These are phyloP conservation scores for Pyrgus malvae DNA, from an alignment of 2,888 invertebrate species.

Conservation along the genomic window DNA sequence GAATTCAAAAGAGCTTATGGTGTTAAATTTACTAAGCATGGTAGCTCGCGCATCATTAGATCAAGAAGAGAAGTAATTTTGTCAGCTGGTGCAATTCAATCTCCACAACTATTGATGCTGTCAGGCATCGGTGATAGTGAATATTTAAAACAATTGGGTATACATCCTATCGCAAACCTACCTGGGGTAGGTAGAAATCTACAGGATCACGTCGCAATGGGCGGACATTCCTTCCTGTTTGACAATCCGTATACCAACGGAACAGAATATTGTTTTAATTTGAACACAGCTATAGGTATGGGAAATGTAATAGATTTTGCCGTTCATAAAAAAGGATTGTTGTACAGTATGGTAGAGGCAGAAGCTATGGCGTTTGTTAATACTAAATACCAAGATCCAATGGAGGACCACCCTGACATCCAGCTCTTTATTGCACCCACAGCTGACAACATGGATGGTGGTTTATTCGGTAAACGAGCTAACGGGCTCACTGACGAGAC, in stretches of 20 bases:
- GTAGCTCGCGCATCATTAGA: slow-evolving; percentile 74
- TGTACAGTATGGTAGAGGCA: slow-evolving; percentile 89
- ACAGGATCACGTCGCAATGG: slow-evolving; percentile 91
- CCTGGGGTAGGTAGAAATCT: slow-evolving; percentile 91
- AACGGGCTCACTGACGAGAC: slow-evolving; percentile 85
- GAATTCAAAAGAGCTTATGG: slow-evolving; percentile 84
- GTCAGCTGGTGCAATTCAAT: slow-evolving; percentile 91
- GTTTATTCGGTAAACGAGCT: slow-evolving; percentile 86
- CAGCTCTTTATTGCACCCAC: slow-evolving; percentile 89
- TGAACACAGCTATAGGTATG: slow-evolving; percentile 84
- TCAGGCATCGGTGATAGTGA: slow-evolving; percentile 89
- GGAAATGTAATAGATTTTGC: slow-evolving; percentile 84
- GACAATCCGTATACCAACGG: slow-evolving; percentile 83
- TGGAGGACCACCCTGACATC: slow-evolving; percentile 89
- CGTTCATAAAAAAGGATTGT: slow-evolving; percentile 82
- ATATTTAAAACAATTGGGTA: slow-evolving; percentile 83
- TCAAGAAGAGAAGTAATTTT: slow-evolving; percentile 91
- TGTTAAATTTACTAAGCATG: slow-evolving; percentile 84
- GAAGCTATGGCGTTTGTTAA: slow-evolving; percentile 91
- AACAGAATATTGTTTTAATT: slow-evolving; percentile 84
- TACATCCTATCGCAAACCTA: slow-evolving; percentile 82
- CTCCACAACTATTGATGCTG: slow-evolving; percentile 93
- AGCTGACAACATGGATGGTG: slow-evolving; percentile 90
- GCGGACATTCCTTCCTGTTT: slow-evolving; percentile 88
- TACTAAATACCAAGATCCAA: slow-evolving; percentile 85